phyloP scores from a whole-genome alignment of 2,113 vertebrate species.

The Fulmarus glacialis region DNA sequence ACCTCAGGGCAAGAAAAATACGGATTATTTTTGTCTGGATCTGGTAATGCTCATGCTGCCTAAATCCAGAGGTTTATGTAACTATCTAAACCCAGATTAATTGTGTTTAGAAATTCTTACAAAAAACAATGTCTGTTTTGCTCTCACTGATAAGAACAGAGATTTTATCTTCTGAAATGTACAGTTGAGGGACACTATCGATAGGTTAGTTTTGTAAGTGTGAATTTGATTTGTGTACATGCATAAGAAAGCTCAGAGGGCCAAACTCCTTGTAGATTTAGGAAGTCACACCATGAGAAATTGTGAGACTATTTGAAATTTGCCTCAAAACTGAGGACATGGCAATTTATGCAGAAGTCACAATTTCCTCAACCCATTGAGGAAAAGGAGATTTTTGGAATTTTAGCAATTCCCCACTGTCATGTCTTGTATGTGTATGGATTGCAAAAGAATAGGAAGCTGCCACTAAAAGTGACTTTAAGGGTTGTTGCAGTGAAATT shows the following conservation, averaged over 20 bases:
- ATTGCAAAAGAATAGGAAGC: not conserved
- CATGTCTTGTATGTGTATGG: not conserved
- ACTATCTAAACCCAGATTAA: conserved; percentile 40
- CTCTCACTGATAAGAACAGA: not conserved
- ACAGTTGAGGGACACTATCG: not conserved
- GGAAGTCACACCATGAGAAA: not conserved
- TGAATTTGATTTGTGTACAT: not conserved
- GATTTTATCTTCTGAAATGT: not conserved
- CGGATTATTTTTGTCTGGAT: not conserved
- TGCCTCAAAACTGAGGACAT: not conserved
- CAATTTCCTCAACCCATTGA: not conserved
- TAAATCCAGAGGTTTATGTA: conserved; percentile 34
- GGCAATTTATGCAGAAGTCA: not conserved
- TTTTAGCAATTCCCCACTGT: not conserved
- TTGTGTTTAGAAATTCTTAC: conserved; percentile 6
- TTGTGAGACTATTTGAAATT: not conserved
- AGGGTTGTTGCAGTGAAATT: not conserved
- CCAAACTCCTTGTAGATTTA: not conserved
- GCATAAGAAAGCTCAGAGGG: not conserved
- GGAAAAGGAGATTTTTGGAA: not conserved
- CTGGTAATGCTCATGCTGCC: not conserved
- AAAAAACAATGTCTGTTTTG: not conserved
- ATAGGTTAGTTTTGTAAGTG: not conserved
- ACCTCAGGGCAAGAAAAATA: not conserved
- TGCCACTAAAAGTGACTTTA: not conserved